Evolutionary conservation across 2,888 invertebrate species (phyloP), one percentile per base, ranked within the genome.

Genomic region (Phengaris alcon): DNA sequence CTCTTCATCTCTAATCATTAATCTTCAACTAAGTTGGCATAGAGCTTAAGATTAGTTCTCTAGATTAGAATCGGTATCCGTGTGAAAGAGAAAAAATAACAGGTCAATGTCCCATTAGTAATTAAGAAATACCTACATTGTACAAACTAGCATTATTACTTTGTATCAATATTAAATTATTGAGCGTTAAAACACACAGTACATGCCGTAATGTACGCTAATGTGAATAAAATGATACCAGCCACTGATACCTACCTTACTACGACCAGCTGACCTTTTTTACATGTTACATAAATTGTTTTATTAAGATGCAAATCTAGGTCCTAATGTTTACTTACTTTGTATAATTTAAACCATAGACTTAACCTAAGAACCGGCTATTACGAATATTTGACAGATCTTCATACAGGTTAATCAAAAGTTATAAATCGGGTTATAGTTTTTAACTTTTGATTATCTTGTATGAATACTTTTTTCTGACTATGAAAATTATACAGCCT

Each of bases 211-310:
- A 87, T 82, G 82, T 79, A 80, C 54, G 84, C 85, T 89, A 89
- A 90, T 90, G 89, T 82, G 86, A 90, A 90, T 88, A 87, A 87
- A 87, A 90, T 88, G 84, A 87, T 86, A 86, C 84, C 80, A 81
- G 82, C 85, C 84, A 87, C 86, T 88, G 86, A 86, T 87, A 86
- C 86, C 85, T 87, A 86, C 86, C 85, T 85, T 83, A 85, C 82
- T 86, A 82, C 82, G 82, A 84, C 82, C 83, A 85, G 84, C 81
- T 85, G 82, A 85, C 84, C 84, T 87, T 87, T 86, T 85, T 85
- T 79, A 78, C 79, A 76, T 78, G 74, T 79, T 78, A 80, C 78
- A 79, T 79, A 81, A 81, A 80, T 81, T 80, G 77, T 80, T 79
- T 78, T 79, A 80, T 80, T 79, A 80, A 80, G 77, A 79, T 76